Percentiles rank a stretch among this genome's conserved stretches.
These are phyloP conservation scores for Pardosa pseudoannulata DNA, from an alignment of 2,888 invertebrate species.

Conservation along the genomic window DNA sequence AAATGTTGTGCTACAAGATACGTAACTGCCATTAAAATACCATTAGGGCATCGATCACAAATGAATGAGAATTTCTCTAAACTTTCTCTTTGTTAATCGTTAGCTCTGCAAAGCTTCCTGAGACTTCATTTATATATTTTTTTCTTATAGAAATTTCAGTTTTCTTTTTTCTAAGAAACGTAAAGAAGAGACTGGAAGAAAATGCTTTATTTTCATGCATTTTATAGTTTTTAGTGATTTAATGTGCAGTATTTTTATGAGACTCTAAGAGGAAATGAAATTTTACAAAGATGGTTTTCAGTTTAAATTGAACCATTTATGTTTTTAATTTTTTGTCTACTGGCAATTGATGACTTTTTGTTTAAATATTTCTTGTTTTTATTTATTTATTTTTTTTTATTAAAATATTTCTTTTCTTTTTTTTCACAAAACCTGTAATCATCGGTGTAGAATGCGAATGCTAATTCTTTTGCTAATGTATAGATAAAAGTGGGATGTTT, in stretches of 20 bases:
- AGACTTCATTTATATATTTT: neutral
- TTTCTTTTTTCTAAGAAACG: neutral
- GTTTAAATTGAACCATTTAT: neutral
- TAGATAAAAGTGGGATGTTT: too few relatives aligned
- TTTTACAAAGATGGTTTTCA: neutral
- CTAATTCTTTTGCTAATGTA: too few relatives aligned
- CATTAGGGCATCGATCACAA: constrained; percentile 40
- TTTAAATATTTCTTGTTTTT: too few relatives aligned
- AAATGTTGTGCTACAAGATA: neutral
- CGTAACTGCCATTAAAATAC: constrained; percentile 27
- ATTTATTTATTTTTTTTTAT: too few relatives aligned
- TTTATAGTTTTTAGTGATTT: neutral
- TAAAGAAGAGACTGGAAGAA: neutral
- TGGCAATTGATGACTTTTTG: too few relatives aligned
- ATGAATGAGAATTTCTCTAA: constrained; percentile 25
- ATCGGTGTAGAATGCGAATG: too few relatives aligned
- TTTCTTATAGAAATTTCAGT: neutral
- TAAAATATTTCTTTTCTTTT: too few relatives aligned
- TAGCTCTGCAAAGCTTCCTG: neutral
- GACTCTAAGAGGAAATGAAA: neutral
- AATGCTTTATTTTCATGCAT: neutral
- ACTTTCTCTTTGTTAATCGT: constrained; percentile 10
- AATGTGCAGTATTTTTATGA: neutral
- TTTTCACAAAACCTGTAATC: too few relatives aligned
- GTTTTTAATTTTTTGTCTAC: too few relatives aligned